Percentiles rank a stretch among this genome's conserved stretches.
Conservation (phyloP, 2,797 vertebrate genomes). For the Denticeps clupeoides region DNA sequence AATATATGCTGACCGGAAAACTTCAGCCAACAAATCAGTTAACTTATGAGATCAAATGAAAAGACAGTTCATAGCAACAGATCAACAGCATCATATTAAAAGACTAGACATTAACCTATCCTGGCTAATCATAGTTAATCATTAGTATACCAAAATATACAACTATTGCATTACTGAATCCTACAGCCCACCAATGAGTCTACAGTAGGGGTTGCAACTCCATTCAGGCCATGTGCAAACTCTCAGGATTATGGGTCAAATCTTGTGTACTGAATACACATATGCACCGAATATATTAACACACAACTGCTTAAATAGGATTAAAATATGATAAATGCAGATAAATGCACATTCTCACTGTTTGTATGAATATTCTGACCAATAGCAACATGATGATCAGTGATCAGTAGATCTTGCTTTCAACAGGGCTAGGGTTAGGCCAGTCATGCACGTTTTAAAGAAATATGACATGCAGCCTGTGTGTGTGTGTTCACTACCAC, state of each 20-base stretch:
- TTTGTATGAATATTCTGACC: constrained; percentile 9
- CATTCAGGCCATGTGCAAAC: constrained; percentile 58
- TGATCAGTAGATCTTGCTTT: too few relatives aligned
- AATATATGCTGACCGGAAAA: constrained; percentile 84
- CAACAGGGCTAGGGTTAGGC: too few relatives aligned
- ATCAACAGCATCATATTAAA: constrained; percentile 50
- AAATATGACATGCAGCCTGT: background rate
- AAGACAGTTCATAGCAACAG: constrained; percentile 50
- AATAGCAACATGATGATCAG: constrained; percentile 6
- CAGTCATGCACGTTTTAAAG: too few relatives aligned
- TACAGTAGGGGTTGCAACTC: constrained; percentile 39
- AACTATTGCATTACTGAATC: constrained; percentile 49
- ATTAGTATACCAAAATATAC: constrained; percentile 57
- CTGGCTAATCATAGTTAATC: constrained; percentile 53
- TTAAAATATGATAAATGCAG: too few relatives aligned
- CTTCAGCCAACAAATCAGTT: constrained; percentile 58
- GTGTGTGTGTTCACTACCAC: background rate
- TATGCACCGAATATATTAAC: too few relatives aligned
- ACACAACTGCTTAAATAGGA: too few relatives aligned
- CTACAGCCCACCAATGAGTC: constrained; percentile 54
- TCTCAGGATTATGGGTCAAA: too few relatives aligned
- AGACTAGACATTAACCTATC: constrained; percentile 49
- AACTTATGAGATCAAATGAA: constrained; percentile 31
- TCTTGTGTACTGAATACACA: too few relatives aligned
- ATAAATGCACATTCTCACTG: constrained; percentile 11